Conservation (phyloP, 2,113 vertebrate genomes). For the Myotis lucifugus region DNA sequence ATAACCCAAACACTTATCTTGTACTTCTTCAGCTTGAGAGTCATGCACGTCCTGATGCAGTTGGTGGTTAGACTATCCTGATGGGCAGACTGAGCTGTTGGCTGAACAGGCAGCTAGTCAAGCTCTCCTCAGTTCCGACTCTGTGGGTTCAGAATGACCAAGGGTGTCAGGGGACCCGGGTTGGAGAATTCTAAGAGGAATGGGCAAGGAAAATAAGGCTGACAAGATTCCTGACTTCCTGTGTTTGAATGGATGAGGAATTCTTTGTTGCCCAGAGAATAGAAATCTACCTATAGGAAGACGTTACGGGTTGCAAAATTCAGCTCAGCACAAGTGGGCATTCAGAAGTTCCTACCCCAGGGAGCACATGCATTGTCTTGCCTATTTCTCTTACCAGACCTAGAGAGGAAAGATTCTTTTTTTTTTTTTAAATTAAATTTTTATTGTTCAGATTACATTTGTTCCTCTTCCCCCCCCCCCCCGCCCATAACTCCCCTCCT, state of each 20-base stretch:
- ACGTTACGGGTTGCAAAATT: background rate
- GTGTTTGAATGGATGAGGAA: background rate
- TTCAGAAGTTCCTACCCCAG: background rate
- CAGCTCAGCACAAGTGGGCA: background rate
- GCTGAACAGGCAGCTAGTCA: background rate
- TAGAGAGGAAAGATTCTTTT: background rate
- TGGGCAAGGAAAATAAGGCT: background rate
- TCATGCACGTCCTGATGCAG: background rate
- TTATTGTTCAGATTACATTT: too few relatives aligned
- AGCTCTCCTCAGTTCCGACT: background rate
- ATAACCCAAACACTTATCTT: background rate
- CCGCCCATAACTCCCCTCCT: too few relatives aligned
- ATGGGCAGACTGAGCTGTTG: background rate
- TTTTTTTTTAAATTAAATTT: too few relatives aligned
- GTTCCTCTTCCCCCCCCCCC: too few relatives aligned
- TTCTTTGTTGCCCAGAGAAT: background rate
- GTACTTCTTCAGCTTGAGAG: background rate
- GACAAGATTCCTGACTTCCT: background rate
- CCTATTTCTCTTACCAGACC: background rate
- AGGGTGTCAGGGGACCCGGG: rapidly evolving
- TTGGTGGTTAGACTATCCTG: background rate
- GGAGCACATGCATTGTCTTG: background rate
- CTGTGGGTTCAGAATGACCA: background rate
- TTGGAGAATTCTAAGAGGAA: background rate
- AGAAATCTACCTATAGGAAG: background rate